Conservation (phyloP, 2,888 invertebrate genomes). For the Empis stercorea region DNA sequence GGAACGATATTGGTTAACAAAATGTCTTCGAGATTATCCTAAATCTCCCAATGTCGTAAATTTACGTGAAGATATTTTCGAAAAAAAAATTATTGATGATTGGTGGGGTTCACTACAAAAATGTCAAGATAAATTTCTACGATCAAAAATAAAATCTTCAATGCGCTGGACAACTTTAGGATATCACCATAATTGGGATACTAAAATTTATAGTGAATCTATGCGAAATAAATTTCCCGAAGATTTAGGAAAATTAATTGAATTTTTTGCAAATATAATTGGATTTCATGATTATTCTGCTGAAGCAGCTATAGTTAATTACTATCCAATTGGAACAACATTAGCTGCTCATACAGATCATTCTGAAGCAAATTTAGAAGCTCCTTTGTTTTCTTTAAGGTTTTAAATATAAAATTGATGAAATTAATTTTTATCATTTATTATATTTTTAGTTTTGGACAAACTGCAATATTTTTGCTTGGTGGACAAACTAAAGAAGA, state of each 20-base stretch:
- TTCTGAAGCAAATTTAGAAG: conserved; percentile 72
- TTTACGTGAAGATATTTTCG: conserved; percentile 22
- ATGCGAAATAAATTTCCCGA: conserved; percentile 55
- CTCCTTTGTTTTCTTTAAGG: conserved; percentile 87
- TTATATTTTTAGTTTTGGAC: conserved; percentile 70
- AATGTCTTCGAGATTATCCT: conserved; percentile 66
- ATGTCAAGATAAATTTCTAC: conserved; percentile 16
- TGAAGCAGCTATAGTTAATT: conserved; percentile 94
- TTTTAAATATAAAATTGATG: conserved; percentile 28
- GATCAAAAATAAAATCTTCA: conserved; percentile 28
- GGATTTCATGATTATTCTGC: conserved; percentile 52
- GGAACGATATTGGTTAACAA: conserved; percentile 71
- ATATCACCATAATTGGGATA: conserved; percentile 97
- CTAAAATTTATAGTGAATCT: conserved; percentile 70
- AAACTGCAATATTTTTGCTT: conserved; percentile 84
- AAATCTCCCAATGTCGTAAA: conserved; percentile 45
- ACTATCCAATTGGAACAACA: conserved; percentile 85
- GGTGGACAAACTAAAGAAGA: conserved; percentile 63
- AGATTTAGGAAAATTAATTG: conserved; percentile 54
- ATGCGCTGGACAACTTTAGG: conserved; percentile 93
- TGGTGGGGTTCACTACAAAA: conserved; percentile 44
- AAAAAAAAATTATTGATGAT: conserved; percentile 38
- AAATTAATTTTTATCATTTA: no score
- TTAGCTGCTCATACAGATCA: conserved; percentile 90
- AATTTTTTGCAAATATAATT: conserved; percentile 46